These are phyloP conservation scores for Aelia acuminata DNA, from an alignment of 2,888 invertebrate genomes.

Conservation along the genomic window DNA sequence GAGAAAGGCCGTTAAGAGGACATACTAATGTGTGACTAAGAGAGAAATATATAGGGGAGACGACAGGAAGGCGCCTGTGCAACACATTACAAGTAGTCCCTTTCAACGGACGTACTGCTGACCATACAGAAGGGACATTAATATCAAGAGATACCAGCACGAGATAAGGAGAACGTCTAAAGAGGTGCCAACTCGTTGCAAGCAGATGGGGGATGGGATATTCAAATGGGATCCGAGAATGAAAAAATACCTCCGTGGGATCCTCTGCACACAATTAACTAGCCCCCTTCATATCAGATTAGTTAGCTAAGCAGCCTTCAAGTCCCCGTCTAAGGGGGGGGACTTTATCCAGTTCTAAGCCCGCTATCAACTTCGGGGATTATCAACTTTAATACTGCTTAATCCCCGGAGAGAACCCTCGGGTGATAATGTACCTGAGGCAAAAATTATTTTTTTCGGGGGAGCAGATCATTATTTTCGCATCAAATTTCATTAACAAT, in stretches of 20 bases:
- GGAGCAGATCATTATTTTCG: background rate
- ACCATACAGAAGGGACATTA: background rate
- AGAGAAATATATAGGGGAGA: background rate
- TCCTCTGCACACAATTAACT: constrained; percentile 40
- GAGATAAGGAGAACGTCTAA: background rate
- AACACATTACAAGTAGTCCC: background rate
- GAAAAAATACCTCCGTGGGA: constrained; percentile 44
- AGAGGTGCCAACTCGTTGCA: constrained; percentile 36
- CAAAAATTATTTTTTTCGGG: background rate
- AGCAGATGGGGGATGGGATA: background rate
- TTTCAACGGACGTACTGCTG: background rate
- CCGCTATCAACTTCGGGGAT: background rate
- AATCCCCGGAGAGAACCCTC: background rate
- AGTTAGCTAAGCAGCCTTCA: constrained; percentile 1
- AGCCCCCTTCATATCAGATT: constrained; percentile 25
- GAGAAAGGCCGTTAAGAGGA: background rate
- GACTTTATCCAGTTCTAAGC: constrained; percentile 1
- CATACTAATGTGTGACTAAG: background rate
- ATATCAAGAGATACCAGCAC: background rate
- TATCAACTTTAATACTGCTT: constrained; percentile 22
- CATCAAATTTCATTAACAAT: background rate
- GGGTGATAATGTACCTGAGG: background rate
- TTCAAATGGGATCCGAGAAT: constrained; percentile 30
- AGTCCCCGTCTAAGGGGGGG: background rate
- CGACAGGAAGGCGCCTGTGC: constrained; percentile 31